Base-by-base conservation (phyloP, 2,888 invertebrate genomes). In the Incurvaria masculella region DNA sequence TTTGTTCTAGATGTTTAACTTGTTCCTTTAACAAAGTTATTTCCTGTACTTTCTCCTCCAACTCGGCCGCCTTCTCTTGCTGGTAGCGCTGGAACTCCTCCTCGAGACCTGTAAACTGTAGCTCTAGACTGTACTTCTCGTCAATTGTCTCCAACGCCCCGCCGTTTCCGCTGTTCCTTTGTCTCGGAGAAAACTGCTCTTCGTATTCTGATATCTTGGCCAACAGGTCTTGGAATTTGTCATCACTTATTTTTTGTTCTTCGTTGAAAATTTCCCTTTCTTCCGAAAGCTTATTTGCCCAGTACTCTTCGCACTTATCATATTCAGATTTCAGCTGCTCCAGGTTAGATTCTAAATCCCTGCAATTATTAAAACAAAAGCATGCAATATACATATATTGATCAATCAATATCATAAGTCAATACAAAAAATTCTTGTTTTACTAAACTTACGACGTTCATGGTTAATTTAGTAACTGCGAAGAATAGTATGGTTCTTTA, bases 241-340 rank as follows among this genome's bases (percentile, higher is more conserved):
- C 88, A 63, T 88, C 90, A 52, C 83, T 87, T 43, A 87, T 82
- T 55, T 82, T 81, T 66, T 89, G 89, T 61, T 91, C 91, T 52
- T 86, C 85, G 58, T 87, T 88, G 61, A 85, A 87, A 49, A 86
- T 69, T 53, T 83, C 83, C 21, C 92, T 80, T 66, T 93, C 93
- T 52, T 89, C 90, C 44, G 87, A 85, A 49, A 93, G 71, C 68
- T 92, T 92, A 26, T 75, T 74, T 44, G 85, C 81, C 93, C 93
- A 94, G 70, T 93, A 93, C 64, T 92, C 92, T 65, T 94, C 94
- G 65, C 91, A 89, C 51, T 86, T 85, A 59, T 92, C 92, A 63
- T 90, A 91, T 62, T 92, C 93, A 42, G 79, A 79, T 57, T 84
- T 83, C 70, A 93, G 72, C 60, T 88, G 79, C 62, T 91, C 90